Conservation (phyloP, 2,888 invertebrate species). For the Habroteleia sp. region DNA sequence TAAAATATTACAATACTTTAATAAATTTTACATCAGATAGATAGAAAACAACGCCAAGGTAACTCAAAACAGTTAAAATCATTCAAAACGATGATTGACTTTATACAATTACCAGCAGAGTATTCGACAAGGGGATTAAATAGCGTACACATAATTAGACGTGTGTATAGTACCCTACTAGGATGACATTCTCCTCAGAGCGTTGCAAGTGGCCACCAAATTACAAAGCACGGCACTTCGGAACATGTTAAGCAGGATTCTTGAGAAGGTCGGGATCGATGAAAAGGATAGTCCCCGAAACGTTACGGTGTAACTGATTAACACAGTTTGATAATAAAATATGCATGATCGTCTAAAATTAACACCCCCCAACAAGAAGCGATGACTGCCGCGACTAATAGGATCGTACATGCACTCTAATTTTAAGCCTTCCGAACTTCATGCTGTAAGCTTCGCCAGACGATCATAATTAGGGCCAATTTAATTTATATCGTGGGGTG, state of each 20-base stretch:
- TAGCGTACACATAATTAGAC: no score
- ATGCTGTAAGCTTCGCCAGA: constrained; percentile 43
- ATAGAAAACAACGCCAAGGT: no score
- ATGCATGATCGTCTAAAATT: constrained; percentile 50
- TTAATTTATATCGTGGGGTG: constrained; percentile 53
- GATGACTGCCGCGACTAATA: constrained; percentile 48
- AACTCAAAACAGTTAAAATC: no score
- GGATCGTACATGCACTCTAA: constrained; percentile 59
- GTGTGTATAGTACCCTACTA: no score
- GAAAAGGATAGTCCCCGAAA: constrained; percentile 67
- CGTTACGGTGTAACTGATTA: constrained; percentile 53
- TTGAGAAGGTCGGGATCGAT: constrained; percentile 67
- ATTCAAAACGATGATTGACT: no score
- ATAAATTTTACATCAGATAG: no score
- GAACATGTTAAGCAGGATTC: constrained; percentile 52
- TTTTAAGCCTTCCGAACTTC: constrained; percentile 55
- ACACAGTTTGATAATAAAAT: constrained; percentile 55
- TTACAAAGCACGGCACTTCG: no score
- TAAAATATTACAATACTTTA: no score
- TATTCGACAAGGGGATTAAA: no score
- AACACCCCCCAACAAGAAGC: constrained; percentile 25
- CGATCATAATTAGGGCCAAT: constrained; percentile 61
- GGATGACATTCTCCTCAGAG: no score
- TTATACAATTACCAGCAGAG: no score
- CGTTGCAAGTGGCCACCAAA: constrained; percentile 20